Base-by-base conservation (phyloP, 2,113 vertebrate species). In the Reinhardtius hippoglossoides region DNA sequence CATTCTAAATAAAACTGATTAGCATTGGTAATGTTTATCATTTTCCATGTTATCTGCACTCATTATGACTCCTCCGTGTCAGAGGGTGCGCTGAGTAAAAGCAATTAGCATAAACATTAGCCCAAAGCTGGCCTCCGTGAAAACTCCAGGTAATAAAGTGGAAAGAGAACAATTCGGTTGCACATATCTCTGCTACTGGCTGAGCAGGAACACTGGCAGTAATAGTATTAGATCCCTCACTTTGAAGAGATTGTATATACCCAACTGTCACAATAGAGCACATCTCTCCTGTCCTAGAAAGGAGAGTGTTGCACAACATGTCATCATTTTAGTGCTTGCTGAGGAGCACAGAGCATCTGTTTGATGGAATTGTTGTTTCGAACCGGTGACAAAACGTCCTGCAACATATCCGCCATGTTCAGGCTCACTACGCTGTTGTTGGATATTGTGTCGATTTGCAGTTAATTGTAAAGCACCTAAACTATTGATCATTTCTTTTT, bases 101-200 rank as follows among this genome's bases (percentile, higher is more conserved):
- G 61, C 55, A 79, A 82, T 90, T 83, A 76, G 76, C 82, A 82
- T 90, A 67, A 81, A 76, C 64, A 80, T 82, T 77, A 81, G 77
- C 85, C 56, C 20, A 3, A 26, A 77, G 68, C 71, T 59, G 64
- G 55, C 23, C 40, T 81, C 44, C 78, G 26, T n/a, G 46, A 55
- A 71, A 77, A 31, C 52, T 52, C 40, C 68, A 63, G 77, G 59
- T 75, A 78, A 83, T 83, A 78, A 70, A 63, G 5, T 56, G 63
- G 44, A 69, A 76, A 52, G 27, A 50, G 31, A 72, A 70, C 18
- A 62, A 74, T 80, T 74, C 37, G 75, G 56, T 37, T 54, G 44
- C 61, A 77, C 12, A 46, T 71, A 37, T 80, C 77, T 46, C 31
- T 77, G 31, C 80, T 82, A 71, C 74, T 88, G 78, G 57, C 55